phyloP scores from a whole-genome alignment of 2,888 invertebrate species.

The Rhagophthalmus giganteus region DNA sequence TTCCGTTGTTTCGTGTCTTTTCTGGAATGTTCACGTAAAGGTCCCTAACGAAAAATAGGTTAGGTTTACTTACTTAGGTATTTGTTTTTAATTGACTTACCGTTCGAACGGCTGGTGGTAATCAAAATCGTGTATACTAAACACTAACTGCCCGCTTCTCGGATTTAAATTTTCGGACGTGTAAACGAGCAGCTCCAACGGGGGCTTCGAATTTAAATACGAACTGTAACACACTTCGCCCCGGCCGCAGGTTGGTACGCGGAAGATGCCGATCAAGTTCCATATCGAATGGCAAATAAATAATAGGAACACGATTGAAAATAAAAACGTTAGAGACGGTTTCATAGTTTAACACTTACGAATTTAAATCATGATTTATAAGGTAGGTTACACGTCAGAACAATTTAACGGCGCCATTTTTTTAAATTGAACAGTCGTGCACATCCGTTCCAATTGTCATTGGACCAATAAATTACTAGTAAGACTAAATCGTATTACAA shows the following conservation, averaged over 20 bases:
- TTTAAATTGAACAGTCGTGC: too few species aligned
- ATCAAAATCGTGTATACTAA: constrained; percentile 66
- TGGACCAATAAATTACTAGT: neutral
- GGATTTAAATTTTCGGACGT: constrained; percentile 64
- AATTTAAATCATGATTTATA: neutral
- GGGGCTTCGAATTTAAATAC: constrained; percentile 68
- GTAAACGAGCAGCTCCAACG: constrained; percentile 70
- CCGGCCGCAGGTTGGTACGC: constrained; percentile 68
- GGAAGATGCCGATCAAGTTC: constrained; percentile 73
- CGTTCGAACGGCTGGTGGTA: constrained; percentile 61
- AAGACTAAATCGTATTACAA: neutral
- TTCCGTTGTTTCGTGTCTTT: constrained; percentile 81
- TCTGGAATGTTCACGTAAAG: constrained; percentile 71
- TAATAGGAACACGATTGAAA: constrained; percentile 66
- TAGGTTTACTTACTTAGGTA: constrained; percentile 1
- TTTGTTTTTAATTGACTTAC: too few species aligned
- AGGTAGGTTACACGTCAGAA: neutral
- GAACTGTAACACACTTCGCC: constrained; percentile 70
- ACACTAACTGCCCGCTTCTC: constrained; percentile 63
- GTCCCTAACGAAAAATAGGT: constrained; percentile 58
- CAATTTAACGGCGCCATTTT: neutral
- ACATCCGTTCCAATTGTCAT: too few species aligned
- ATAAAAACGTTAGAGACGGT: constrained; percentile 64
- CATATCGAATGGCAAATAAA: constrained; percentile 77
- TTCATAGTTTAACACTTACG: constrained; percentile 36